A percentile compares a stretch with the other conserved stretches of the same genome.
Evolutionary conservation across 2,797 vertebrate genomes (phyloP).

Genomic region (Dermochelys coriacea): DNA sequence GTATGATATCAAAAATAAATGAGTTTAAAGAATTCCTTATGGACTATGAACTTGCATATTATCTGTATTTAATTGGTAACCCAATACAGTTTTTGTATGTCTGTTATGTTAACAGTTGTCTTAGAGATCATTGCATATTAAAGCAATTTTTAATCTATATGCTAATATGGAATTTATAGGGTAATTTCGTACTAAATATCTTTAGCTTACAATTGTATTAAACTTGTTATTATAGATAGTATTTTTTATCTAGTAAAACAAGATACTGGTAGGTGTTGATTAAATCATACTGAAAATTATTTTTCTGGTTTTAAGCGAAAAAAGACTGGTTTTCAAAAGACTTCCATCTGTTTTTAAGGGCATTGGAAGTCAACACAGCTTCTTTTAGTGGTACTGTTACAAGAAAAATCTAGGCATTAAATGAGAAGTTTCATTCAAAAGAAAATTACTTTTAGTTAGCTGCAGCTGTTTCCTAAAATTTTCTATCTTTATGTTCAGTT

Average conservation of each 20-base stretch:
- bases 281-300: constrained; percentile 43
- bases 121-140: constrained; percentile 17
- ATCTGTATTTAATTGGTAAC: constrained; percentile 33
- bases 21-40: neutral
- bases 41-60: constrained; percentile 29
- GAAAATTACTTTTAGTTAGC: constrained; percentile 65
- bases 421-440: constrained; percentile 50
- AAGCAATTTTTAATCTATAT: neutral
- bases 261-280: neutral
- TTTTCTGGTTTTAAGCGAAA: constrained; percentile 55
- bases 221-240: constrained; percentile 32
- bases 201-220: neutral
- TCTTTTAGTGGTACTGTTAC: constrained; percentile 39
- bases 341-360: constrained; percentile 68
- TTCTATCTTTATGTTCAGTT: constrained; percentile 33
- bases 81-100: neutral
- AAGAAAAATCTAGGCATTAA: constrained; percentile 30
- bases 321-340: constrained; percentile 45
- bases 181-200: neutral
- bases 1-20: constrained; percentile 40
- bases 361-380: constrained; percentile 33
- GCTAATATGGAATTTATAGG: constrained; percentile 25
- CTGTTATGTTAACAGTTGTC: constrained; percentile 22
- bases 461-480: constrained; percentile 53
- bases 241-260: constrained; percentile 27